Conservation (phyloP, 2,888 invertebrate genomes). For the Cryptus viduatorius region DNA sequence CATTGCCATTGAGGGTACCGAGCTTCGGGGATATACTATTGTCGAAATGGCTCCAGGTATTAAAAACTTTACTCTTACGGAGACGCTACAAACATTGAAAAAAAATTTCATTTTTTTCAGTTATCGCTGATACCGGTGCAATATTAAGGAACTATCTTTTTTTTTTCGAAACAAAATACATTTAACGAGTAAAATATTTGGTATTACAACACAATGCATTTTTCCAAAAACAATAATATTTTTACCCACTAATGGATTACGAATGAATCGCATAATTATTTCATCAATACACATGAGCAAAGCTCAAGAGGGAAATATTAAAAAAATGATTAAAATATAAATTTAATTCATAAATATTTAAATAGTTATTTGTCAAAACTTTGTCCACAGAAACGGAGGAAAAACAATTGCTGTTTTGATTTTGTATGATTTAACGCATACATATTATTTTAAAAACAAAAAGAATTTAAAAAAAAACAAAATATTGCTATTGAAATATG, state of each 20-base stretch:
- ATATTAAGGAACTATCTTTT: background rate
- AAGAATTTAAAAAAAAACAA: no score
- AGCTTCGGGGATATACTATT: background rate
- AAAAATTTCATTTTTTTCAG: background rate
- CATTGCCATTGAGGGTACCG: background rate
- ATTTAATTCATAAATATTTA: no score
- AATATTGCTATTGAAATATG: background rate
- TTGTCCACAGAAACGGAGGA: no score
- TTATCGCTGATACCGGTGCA: no score
- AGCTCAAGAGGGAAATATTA: no score
- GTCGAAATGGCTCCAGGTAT: slow-evolving; percentile 14
- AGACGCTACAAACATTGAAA: no score
- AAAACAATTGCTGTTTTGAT: no score
- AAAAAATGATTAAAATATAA: no score
- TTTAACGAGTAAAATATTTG: background rate
- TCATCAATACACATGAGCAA: background rate
- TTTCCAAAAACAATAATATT: background rate
- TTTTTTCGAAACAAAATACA: background rate
- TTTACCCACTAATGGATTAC: background rate
- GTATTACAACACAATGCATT: background rate
- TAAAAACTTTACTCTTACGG: background rate
- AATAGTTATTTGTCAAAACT: no score
- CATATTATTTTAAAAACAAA: no score
- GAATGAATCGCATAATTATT: background rate
- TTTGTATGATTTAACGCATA: no score